A percentile compares a stretch with the other conserved stretches of the same genome.
phyloP scores from a whole-genome alignment of 2,113 vertebrate genomes.

The Ondatra zibethicus region DNA sequence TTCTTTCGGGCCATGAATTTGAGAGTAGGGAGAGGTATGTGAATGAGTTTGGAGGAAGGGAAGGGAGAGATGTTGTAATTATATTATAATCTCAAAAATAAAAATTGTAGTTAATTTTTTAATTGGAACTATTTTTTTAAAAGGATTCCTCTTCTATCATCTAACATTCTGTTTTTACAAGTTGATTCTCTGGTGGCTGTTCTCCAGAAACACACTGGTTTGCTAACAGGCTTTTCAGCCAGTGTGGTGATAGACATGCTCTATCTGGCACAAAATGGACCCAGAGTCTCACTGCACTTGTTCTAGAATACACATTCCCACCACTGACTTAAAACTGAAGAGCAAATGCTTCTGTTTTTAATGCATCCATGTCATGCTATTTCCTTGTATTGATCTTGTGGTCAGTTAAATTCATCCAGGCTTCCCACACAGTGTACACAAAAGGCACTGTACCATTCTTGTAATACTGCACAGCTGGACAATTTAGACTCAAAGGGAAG shows the following conservation, averaged over 20 bases:
- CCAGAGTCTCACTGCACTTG: rapidly evolving
- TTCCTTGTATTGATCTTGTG: conserved; percentile 49
- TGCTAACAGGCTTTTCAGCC: neutral
- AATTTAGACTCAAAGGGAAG: neutral
- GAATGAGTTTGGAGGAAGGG: neutral
- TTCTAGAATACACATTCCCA: neutral
- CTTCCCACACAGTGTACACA: neutral
- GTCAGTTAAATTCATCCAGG: conserved; percentile 30
- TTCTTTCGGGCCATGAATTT: neutral
- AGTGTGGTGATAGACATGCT: neutral
- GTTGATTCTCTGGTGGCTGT: neutral
- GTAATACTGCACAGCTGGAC: neutral
- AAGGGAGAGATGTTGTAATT: neutral
- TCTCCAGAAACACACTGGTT: neutral
- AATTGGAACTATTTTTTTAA: neutral
- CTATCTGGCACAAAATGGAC: neutral
- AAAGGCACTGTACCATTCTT: neutral
- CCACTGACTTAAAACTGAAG: neutral
- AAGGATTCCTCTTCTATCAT: neutral
- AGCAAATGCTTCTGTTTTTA: neutral
- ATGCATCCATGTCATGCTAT: neutral
- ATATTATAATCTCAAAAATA: neutral
- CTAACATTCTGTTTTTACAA: neutral
- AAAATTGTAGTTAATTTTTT: neutral
- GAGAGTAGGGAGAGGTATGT: neutral